A percentile compares a stretch with the other conserved stretches of the same genome.
Conservation (phyloP, 2,113 vertebrate species). For the Catharus minimus region DNA sequence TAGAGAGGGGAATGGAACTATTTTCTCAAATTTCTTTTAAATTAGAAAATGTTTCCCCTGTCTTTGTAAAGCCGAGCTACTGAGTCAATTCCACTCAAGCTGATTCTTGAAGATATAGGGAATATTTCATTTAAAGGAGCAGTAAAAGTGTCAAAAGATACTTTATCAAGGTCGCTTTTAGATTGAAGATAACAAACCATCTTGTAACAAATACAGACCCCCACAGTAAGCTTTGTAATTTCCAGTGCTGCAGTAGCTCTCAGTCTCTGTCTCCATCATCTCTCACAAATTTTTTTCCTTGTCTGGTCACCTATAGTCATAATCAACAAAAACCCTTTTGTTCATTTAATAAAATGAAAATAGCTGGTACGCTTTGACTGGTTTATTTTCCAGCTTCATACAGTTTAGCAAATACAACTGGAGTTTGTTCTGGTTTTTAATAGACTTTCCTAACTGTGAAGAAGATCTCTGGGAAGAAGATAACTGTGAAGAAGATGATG, state of each 20-base stretch:
- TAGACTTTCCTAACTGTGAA: background rate
- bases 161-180: slow-evolving; percentile 69
- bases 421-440: background rate
- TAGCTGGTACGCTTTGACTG: background rate
- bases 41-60: slow-evolving; percentile 79
- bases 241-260: background rate
- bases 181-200: slow-evolving; percentile 54
- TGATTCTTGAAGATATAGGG: slow-evolving; percentile 64
- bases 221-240: slow-evolving; percentile 39
- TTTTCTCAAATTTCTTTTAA: slow-evolving; percentile 87
- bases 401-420: background rate
- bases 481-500: slow-evolving; percentile 1
- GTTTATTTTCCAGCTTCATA: background rate
- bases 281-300: background rate
- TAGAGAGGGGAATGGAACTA: slow-evolving; percentile 75
- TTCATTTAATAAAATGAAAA: background rate
- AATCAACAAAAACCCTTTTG: background rate
- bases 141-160: slow-evolving; percentile 71
- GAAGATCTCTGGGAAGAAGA: background rate
- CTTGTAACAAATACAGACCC: slow-evolving; percentile 54
- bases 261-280: background rate
- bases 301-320: background rate
- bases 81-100: slow-evolving; percentile 61
- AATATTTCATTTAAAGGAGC: slow-evolving; percentile 74
- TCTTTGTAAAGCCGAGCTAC: slow-evolving; percentile 61